Evolutionary conservation across 1,140 invertebrate genomes (phyloP), one percentile per base, ranked within the genome.

Genomic region (Eurosta solidaginis): DNA sequence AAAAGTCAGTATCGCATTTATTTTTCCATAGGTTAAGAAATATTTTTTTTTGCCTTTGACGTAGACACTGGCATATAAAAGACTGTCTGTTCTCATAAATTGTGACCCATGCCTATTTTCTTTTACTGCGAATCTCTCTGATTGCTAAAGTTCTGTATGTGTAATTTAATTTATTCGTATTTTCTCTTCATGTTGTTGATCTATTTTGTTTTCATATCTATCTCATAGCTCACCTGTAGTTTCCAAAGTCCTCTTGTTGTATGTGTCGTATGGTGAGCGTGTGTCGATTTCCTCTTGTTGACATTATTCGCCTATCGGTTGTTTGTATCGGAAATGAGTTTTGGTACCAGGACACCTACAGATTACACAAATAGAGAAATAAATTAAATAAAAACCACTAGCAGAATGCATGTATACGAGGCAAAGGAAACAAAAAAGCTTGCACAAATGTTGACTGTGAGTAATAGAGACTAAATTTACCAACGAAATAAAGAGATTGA

Each of bases 271-370:
- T 92, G 79, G 90, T 91, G 7, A 93, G 85, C 0, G 91, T 91
- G 82, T 92, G 91, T 79, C 91, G 91, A 88, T 91, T 91, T 52
- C 89, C 91, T 27, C 90, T 85, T 20, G 89, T 90, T 40, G 91
- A 90, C 91, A 92, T 92, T 17, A 89, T 88, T 44, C 92, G 89
- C 2, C 91, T 88, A 79, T 92, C 91, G 25, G 90, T 91, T 6
- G 91, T 89, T 80, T 91, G 90, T 81, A 93, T 87, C n/a, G 91
- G 90, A 83, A 92, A 91, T 59, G 91, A 92, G 83, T 93, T 92
- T 79, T 92, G 91, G 82, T 92, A 92, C 92, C 92, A 92, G 50
- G 91, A 88, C 45, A 91, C 90, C 90, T 91, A 82, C 54, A 77
- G 17, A 76, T 7, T n/a, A 7, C 5, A 3, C 3, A 54, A 68